Percentiles rank a stretch among this genome's conserved stretches.
Conservation (phyloP, 1,140 invertebrate species). For the Brachionus sp. region DNA sequence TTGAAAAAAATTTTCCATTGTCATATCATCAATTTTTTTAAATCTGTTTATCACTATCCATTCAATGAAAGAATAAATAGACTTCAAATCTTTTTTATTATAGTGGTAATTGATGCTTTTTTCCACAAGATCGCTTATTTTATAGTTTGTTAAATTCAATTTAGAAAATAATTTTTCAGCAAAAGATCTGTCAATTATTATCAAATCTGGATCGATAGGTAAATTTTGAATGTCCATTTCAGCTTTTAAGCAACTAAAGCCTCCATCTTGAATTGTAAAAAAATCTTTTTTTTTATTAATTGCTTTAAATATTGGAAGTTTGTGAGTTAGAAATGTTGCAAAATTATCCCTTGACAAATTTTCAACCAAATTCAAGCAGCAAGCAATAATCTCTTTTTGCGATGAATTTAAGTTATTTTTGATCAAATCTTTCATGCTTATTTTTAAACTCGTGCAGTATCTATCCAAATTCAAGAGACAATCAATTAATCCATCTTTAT, state of each 20-base stretch:
- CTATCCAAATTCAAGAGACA: neutral
- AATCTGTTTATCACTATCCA: neutral
- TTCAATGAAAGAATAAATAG: neutral
- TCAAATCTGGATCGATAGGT: slow-evolving; percentile 12
- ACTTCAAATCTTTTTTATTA: neutral
- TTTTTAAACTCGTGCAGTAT: neutral
- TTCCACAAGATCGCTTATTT: neutral
- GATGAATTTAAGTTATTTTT: neutral
- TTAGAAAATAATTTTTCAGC: neutral
- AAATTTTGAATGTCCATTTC: neutral
- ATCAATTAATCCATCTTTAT: neutral
- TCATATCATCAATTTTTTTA: neutral
- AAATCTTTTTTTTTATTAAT: neutral
- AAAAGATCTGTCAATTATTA: neutral
- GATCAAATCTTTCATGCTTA: neutral
- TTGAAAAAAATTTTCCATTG: neutral
- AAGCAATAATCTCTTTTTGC: neutral
- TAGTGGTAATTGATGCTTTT: neutral
- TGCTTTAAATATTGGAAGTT: neutral
- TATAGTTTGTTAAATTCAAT: neutral
- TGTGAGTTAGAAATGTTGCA: neutral
- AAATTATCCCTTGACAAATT: neutral
- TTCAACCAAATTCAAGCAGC: neutral
- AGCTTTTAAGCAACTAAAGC: neutral
- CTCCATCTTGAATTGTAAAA: neutral